Conservation (phyloP, 2,797 vertebrate genomes). For the Leucoraja ocellata region DNA sequence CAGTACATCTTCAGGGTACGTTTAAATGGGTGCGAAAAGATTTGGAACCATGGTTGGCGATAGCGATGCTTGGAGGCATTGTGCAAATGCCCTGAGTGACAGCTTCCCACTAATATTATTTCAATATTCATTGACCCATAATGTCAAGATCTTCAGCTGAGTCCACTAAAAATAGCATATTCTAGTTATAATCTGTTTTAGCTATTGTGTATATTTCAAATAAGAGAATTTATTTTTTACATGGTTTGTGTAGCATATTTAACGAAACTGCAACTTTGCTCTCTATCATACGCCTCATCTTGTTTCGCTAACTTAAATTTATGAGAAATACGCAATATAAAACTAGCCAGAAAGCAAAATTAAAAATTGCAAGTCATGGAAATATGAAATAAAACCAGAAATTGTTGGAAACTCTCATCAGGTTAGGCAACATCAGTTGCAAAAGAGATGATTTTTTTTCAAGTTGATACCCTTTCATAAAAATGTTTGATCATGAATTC, state of each 20-base stretch:
- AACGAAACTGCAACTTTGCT: neutral
- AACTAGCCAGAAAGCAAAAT: neutral
- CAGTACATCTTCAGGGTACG: constrained; percentile 29
- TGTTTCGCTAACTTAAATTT: neutral
- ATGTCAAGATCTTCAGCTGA: constrained; percentile 19
- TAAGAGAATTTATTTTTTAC: neutral
- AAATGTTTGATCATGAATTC: too few relatives aligned
- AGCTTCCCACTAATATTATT: constrained; percentile 24
- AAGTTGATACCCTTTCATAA: too few relatives aligned
- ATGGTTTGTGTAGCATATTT: constrained; percentile 10
- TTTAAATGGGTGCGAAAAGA: constrained; percentile 19
- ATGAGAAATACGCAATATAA: neutral
- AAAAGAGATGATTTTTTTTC: too few relatives aligned
- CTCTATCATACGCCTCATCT: neutral
- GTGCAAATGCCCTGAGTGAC: constrained; percentile 16
- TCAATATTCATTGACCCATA: neutral
- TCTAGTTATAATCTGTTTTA: neutral
- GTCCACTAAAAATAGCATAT: neutral
- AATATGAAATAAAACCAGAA: too few relatives aligned
- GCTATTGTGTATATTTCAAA: neutral
- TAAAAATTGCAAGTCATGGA: too few relatives aligned
- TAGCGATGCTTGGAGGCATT: constrained; percentile 29
- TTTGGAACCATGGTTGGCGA: constrained; percentile 30
- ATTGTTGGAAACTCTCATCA: too few relatives aligned
- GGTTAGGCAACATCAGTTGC: too few relatives aligned